These are phyloP conservation scores for Axea sp. DNA, from an alignment of 2,888 invertebrate species.

Conservation along the genomic window DNA sequence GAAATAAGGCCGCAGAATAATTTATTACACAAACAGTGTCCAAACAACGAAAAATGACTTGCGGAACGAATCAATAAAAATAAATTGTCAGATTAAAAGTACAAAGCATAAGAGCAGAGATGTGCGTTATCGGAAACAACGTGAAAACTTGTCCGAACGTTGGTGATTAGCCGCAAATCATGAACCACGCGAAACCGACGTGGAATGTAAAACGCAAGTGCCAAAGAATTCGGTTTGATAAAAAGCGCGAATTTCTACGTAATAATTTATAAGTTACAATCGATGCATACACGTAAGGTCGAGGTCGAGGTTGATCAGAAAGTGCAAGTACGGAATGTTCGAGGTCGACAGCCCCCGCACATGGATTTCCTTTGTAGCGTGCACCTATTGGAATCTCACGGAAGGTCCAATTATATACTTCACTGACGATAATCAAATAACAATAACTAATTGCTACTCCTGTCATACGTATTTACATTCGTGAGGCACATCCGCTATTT, in stretches of 20 bases:
- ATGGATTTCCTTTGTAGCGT: conserved; percentile 46
- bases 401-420: conserved; percentile 57
- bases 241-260: conserved; percentile 25
- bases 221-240: conserved; percentile 26
- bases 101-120: too few species aligned
- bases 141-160: background rate
- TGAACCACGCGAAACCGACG: conserved; percentile 3
- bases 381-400: conserved; percentile 49
- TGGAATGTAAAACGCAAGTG: conserved; percentile 21
- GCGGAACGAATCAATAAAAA: too few species aligned
- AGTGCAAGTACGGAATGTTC: conserved; percentile 60
- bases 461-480: conserved; percentile 30
- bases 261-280: conserved; percentile 49
- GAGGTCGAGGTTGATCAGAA: conserved; percentile 59
- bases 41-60: too few species aligned
- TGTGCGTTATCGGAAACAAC: background rate
- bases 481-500: conserved; percentile 14
- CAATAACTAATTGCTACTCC: conserved; percentile 41
- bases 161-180: conserved; percentile 29
- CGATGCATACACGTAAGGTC: conserved; percentile 47
- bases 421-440: conserved; percentile 47
- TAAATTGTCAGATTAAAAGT: background rate
- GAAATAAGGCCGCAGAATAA: too few species aligned
- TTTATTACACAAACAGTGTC: too few species aligned
- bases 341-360: conserved; percentile 42